Conservation (phyloP, 2,113 vertebrate genomes). For the Puma concolor region DNA sequence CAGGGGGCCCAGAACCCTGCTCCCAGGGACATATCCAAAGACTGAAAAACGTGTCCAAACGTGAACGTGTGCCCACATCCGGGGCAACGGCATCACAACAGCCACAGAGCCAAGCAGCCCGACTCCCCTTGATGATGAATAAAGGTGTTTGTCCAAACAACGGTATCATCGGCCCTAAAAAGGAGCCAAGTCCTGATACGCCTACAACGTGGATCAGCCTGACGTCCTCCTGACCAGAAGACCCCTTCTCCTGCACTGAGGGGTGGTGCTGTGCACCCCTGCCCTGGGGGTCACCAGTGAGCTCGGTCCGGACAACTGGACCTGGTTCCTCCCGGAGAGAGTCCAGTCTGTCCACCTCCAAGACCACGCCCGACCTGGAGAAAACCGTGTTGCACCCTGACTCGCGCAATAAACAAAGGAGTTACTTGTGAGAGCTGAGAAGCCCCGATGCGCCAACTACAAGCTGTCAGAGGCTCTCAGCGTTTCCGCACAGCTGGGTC, state of each 20-base stretch:
- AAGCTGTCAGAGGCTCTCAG: accelerated
- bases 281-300: neutral
- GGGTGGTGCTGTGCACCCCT: neutral
- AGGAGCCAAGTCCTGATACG: too few relatives aligned
- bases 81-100: too few relatives aligned
- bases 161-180: neutral
- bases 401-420: neutral
- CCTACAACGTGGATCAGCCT: neutral
- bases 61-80: too few relatives aligned
- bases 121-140: neutral
- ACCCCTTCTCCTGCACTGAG: neutral
- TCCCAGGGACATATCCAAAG: too few relatives aligned
- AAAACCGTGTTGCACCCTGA: neutral
- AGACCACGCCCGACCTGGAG: too few relatives aligned
- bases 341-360: neutral
- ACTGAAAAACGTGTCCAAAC: too few relatives aligned
- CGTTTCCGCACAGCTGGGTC: neutral
- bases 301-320: neutral
- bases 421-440: neutral
- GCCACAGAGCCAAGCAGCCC: neutral
- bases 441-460: accelerated
- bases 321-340: neutral
- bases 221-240: too few relatives aligned
- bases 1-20: too few relatives aligned
- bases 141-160: neutral